Evolutionary conservation across 23 tunicate genomes (phyloP).

Genomic region (Clavelina lepadiformis): DNA sequence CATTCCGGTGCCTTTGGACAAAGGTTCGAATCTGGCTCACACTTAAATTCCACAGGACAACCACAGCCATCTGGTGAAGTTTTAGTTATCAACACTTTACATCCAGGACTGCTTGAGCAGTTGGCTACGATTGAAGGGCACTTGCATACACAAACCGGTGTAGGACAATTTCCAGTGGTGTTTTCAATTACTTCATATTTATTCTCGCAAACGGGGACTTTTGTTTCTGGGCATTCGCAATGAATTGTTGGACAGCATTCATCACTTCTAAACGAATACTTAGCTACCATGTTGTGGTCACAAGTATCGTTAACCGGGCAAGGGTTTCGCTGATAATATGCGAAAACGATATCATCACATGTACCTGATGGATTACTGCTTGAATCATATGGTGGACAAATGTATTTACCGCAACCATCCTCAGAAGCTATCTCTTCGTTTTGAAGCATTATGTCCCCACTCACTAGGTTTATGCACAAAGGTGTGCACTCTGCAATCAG

Average conservation of each 20-base stretch:
- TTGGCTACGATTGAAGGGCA: slow-evolving; percentile 15
- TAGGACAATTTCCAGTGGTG: slow-evolving; percentile 38
- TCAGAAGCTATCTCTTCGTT: slow-evolving; percentile 12
- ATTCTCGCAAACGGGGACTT: slow-evolving; percentile 3
- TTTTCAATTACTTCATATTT: slow-evolving; percentile 7
- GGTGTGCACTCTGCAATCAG: slow-evolving; percentile 29
- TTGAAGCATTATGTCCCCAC: slow-evolving; percentile 4
- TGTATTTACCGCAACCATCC: slow-evolving; percentile 29
- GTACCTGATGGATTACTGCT: background rate
- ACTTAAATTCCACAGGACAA: slow-evolving; percentile 12
- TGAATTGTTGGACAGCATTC: slow-evolving; percentile 23
- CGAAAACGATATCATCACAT: background rate
- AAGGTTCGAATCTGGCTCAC: slow-evolving; percentile 18
- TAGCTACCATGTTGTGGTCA: slow-evolving; percentile 8
- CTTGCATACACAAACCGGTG: slow-evolving; percentile 23
- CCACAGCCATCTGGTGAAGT: slow-evolving; percentile 9
- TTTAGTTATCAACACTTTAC: slow-evolving; percentile 15
- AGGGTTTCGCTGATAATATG: background rate
- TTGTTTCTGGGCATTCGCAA: slow-evolving; percentile 23
- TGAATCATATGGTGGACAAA: slow-evolving; percentile 7
- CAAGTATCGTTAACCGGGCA: slow-evolving; percentile 8
- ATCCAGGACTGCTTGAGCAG: slow-evolving; percentile 35
- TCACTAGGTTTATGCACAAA: slow-evolving; percentile 23
- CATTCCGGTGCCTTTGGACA: slow-evolving; percentile 28
- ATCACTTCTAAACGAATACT: slow-evolving; percentile 1